These are phyloP conservation scores for Nymphalis urticae DNA, from an alignment of 2,888 invertebrate genomes.

Conservation along the genomic window DNA sequence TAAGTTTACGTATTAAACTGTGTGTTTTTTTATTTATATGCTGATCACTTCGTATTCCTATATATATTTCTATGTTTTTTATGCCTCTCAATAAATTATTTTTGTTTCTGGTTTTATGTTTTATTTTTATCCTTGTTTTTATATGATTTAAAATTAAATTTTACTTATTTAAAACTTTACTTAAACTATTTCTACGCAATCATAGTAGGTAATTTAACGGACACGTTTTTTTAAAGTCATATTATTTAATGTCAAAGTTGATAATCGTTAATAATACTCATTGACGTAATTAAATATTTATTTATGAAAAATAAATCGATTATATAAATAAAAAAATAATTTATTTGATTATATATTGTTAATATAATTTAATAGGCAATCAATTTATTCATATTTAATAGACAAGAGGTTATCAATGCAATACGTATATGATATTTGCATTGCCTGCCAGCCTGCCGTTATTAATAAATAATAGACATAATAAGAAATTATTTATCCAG, in stretches of 20 bases:
- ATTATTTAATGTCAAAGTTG: too few relatives aligned
- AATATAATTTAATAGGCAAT: too few relatives aligned
- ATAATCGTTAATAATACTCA: neutral
- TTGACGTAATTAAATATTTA: neutral
- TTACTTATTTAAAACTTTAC: too few relatives aligned
- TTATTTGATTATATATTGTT: too few relatives aligned
- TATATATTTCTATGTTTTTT: neutral
- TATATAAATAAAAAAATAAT: too few relatives aligned
- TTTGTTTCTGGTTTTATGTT: constrained; percentile 6
- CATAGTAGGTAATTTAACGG: neutral
- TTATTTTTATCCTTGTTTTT: neutral
- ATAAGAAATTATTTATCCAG: too few relatives aligned
- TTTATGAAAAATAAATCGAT: neutral
- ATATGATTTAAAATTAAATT: neutral
- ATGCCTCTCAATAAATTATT: constrained; percentile 2
- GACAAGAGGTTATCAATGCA: too few relatives aligned
- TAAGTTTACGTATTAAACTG: neutral
- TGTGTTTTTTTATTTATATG: neutral
- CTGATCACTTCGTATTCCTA: neutral
- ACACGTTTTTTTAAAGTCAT: neutral
- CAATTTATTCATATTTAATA: too few relatives aligned
- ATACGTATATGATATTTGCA: too few relatives aligned
- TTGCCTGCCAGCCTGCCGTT: too few relatives aligned
- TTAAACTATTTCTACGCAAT: neutral
- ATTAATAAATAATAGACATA: too few relatives aligned